A percentile compares a stretch with the other conserved stretches of the same genome.
Conservation (phyloP, 2,797 vertebrate species). For the Mormyrus proboscirostris region DNA sequence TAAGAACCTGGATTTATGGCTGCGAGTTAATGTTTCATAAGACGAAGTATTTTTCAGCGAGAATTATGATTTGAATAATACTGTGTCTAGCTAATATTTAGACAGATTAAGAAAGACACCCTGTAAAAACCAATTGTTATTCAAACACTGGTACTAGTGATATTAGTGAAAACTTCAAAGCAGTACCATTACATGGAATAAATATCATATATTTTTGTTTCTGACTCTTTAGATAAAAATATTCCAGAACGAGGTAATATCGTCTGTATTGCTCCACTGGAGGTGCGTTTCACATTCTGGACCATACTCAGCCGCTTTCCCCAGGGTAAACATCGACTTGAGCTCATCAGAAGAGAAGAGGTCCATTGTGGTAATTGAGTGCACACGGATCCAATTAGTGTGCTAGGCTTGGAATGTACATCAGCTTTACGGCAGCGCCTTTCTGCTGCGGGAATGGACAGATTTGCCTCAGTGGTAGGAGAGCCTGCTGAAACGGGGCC, state of each 20-base stretch:
- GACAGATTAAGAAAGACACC: not conserved
- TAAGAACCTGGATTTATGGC: not conserved
- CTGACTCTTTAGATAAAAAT: not conserved
- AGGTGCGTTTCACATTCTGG: not conserved
- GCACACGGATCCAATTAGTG: conserved; percentile 1
- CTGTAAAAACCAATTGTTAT: not conserved
- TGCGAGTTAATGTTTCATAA: not conserved
- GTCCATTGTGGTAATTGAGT: not conserved
- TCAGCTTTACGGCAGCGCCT: not conserved
- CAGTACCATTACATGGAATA: not conserved
- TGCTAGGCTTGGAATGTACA: not conserved
- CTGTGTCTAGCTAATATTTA: not conserved
- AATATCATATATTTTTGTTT: not conserved
- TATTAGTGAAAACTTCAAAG: not conserved
- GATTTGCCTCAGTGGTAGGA: not conserved
- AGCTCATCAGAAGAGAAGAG: not conserved
- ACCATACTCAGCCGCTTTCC: not conserved
- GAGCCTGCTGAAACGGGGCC: not conserved
- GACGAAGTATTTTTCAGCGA: not conserved
- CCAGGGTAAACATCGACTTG: not conserved
- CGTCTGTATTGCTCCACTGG: not conserved
- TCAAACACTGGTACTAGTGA: not conserved
- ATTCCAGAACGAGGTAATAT: not conserved
- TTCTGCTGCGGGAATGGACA: not conserved
- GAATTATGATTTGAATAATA: not conserved